These are phyloP conservation scores for Volucella inflata DNA, from an alignment of 2,888 invertebrate genomes.

Conservation along the genomic window DNA sequence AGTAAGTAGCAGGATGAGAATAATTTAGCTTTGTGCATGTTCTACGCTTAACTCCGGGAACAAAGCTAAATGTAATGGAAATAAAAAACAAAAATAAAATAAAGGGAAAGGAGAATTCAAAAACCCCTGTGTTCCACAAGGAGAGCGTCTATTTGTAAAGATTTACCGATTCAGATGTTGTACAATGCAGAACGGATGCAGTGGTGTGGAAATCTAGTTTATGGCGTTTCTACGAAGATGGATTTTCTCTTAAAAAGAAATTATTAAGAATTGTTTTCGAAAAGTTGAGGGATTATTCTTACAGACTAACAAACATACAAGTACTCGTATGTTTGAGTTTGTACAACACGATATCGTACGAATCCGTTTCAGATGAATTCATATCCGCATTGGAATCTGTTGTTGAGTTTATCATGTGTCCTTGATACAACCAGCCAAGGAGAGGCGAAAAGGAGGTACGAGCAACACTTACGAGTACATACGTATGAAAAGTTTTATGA, in stretches of 20 bases:
- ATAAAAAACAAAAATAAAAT: constrained; percentile 48
- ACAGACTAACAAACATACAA: neutral
- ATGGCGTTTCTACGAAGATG: constrained; percentile 46
- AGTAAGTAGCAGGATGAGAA: constrained; percentile 47
- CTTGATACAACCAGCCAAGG: too few relatives aligned
- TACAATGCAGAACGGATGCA: constrained; percentile 46
- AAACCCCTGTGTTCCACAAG: constrained; percentile 39
- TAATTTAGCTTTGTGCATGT: constrained; percentile 40
- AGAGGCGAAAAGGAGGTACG: too few relatives aligned
- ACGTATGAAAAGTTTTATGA: too few relatives aligned
- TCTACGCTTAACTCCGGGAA: constrained; percentile 18
- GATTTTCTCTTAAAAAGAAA: constrained; percentile 7
- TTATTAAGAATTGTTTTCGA: neutral
- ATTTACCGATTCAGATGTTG: constrained; percentile 65
- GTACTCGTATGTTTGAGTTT: neutral
- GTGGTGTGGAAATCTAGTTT: constrained; percentile 53
- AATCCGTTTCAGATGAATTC: neutral
- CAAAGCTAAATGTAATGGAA: constrained; percentile 64
- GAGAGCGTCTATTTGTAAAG: constrained; percentile 63
- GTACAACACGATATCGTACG: neutral
- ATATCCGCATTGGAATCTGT: too few relatives aligned
- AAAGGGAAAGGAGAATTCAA: constrained; percentile 60
- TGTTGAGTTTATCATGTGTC: too few relatives aligned
- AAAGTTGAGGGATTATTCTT: neutral
- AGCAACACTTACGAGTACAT: too few relatives aligned